These are phyloP conservation scores for Smittia aterrima DNA, from an alignment of 2,888 invertebrate genomes.

Conservation along the genomic window DNA sequence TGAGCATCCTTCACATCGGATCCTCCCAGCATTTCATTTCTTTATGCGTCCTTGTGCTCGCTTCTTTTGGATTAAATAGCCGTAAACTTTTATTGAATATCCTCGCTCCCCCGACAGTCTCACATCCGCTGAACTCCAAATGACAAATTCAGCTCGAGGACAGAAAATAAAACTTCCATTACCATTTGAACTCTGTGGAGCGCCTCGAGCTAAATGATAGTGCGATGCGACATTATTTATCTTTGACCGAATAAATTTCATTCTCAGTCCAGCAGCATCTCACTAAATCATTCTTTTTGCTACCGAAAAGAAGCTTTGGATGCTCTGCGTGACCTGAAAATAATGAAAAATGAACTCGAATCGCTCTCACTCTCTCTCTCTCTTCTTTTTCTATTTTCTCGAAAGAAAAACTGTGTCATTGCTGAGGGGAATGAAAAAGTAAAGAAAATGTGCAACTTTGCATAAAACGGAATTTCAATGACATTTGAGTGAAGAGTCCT, in stretches of 20 bases:
- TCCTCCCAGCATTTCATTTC: background rate
- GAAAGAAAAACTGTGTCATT: too few species aligned
- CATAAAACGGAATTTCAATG: too few species aligned
- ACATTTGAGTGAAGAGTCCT: too few species aligned
- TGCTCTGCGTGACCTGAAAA: conserved; percentile 1
- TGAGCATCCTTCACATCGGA: background rate
- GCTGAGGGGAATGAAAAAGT: too few species aligned
- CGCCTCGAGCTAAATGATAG: background rate
- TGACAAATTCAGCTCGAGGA: background rate
- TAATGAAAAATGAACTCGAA: background rate
- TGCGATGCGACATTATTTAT: background rate
- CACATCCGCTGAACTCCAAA: background rate
- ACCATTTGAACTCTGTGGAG: background rate
- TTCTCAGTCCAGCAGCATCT: background rate
- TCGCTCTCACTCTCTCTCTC: background rate
- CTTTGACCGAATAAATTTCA: conserved; percentile 4
- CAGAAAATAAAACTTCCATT: background rate
- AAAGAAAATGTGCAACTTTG: too few species aligned
- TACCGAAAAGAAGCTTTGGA: background rate
- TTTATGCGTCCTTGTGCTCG: background rate
- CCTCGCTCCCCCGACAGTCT: background rate
- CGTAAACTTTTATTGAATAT: conserved; percentile 2
- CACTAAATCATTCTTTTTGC: background rate
- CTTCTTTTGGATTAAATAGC: background rate
- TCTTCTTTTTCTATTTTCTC: background rate